Base-by-base conservation (phyloP, 2,797 vertebrate species). In the Girardinus metallicus region DNA sequence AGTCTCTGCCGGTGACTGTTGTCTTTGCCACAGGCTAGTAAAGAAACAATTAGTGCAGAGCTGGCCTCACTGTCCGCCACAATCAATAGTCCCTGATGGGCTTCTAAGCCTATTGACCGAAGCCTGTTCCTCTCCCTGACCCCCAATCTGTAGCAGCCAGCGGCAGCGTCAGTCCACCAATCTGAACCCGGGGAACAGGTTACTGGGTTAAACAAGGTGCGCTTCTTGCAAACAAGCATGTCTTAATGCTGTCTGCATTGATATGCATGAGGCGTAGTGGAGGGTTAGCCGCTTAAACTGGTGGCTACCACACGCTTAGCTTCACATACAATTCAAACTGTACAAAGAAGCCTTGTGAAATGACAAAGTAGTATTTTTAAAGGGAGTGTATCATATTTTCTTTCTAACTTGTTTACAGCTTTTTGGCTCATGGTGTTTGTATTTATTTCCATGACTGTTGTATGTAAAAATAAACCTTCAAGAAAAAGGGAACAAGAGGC, bases 31-130 rank as follows among this genome's bases (percentile, higher is more conserved):
- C 94, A 92, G 93, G 93, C 93, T 93, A 94, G 94, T 94, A 95
- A 94, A 96, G 94, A 96, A 95, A 96, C 95, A 95, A 95, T 96
- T 95, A 95, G 94, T 94, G 95, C 91, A 93, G 92, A 86, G 91
- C 92, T 94, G 92, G 93, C 94, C 89, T 89, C 92, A 92, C 93
- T 94, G 91, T 95, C 94, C 86, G 78, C 91, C 89, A 91, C 90
- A 91, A 95, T 96, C 95, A 93, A 95, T 96, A 95, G 92, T 94
- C 93, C 92, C 94, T 93, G 94, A 95, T 95, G 93, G 91, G 92
- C 92, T 95, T 93, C 92, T 95, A 93, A 94, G 93, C 93, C 93
- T 95, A 95, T 95, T 96, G 95, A 95, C 94, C 89, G 82, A 90
- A 78, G 85, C 82, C 91, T 78, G 80, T 86, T 90, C 83, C 88